Base-by-base conservation (phyloP, 2,888 invertebrate genomes). In the Reticulitermes lucifugus region DNA sequence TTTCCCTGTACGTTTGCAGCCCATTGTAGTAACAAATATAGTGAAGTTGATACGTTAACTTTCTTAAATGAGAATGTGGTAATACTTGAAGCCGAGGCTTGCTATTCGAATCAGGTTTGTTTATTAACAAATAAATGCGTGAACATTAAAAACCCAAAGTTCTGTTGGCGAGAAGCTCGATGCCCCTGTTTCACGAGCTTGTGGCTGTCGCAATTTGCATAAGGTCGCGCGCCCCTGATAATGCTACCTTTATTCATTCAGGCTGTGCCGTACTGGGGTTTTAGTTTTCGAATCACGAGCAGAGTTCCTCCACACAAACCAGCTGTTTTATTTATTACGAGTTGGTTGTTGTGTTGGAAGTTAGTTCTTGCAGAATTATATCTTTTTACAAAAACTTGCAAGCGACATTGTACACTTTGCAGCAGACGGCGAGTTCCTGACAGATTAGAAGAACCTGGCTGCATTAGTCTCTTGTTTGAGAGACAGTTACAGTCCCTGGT, bases 301-400 rank as follows among this genome's bases (percentile, higher is more conserved):
- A 14, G 14, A 14, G 18, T 55, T 55, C 65, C 65, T 65, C 6
- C n/a, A 25, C 65, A 65, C 1, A 65, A 10, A 25, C 65, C 65
- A 65, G n/a, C 65, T 65, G 65, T 65, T 65, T 65, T 65, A 65
- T 65, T n/a, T 25, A 65, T n/a, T 25, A 65, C n/a, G 65, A 65
- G 65, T 65, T 65, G 12, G 65, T 10, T n/a, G n/a, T 12, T 25
- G 65, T 65, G 65, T 65, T 25, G 65, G 65, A 65, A 65, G n/a
- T n/a, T 65, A n/a, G 65, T 65, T 65, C 65, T 65, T 25, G 65
- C 14, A 25, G n/a, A 65, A 65, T 65, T 65, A 65, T 65, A 5
- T 65, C 12, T 65, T 3, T 65, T 65, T 25, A 25, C 65, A 65
- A 65, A 65, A 65, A 65, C 65, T 65, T 65, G 65, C 65, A n/a